Percentiles rank a stretch among this genome's conserved stretches.
Conservation (phyloP, 2,113 vertebrate species). For the Melanotaenia duboulayi region DNA sequence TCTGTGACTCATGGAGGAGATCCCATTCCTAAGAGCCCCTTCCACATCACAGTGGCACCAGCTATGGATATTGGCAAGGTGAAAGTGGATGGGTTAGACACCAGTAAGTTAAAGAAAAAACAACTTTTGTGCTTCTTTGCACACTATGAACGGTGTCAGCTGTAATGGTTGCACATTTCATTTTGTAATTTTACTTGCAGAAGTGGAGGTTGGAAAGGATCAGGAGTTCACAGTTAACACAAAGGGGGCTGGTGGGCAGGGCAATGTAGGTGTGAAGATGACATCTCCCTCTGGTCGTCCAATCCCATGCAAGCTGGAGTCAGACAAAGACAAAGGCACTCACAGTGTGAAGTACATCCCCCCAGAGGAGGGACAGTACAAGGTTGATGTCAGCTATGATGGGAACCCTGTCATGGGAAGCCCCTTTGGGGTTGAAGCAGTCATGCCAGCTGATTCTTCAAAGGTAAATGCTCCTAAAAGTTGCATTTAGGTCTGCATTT, state of each 20-base stretch:
- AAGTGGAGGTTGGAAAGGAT: conserved; percentile 91
- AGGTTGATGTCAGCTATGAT: conserved; percentile 93
- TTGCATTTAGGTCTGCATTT: conserved; percentile 3
- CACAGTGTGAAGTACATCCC: conserved; percentile 91
- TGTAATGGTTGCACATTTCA: neutral
- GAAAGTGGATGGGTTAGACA: conserved; percentile 90
- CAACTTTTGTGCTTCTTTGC: conserved; percentile 18
- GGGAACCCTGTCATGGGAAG: conserved; percentile 92
- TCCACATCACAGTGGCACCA: conserved; percentile 87
- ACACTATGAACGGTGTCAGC: neutral
- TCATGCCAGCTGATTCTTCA: conserved; percentile 92
- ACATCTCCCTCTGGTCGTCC: conserved; percentile 89
- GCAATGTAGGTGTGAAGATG: conserved; percentile 91
- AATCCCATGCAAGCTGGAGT: conserved; percentile 92
- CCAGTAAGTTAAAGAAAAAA: conserved; percentile 82
- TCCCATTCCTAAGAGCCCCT: conserved; percentile 90
- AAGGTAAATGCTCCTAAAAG: conserved; percentile 83
- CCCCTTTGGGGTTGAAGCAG: conserved; percentile 91
- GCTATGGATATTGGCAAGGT: conserved; percentile 88
- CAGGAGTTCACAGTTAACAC: conserved; percentile 91
- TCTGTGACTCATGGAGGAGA: conserved; percentile 89
- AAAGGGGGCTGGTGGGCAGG: conserved; percentile 90
- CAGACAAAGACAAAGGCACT: conserved; percentile 83
- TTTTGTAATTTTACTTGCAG: conserved; percentile 70
- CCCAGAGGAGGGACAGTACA: conserved; percentile 92